Evolutionary conservation across 2,113 vertebrate species (phyloP).

Genomic region (Prolemur simus): DNA sequence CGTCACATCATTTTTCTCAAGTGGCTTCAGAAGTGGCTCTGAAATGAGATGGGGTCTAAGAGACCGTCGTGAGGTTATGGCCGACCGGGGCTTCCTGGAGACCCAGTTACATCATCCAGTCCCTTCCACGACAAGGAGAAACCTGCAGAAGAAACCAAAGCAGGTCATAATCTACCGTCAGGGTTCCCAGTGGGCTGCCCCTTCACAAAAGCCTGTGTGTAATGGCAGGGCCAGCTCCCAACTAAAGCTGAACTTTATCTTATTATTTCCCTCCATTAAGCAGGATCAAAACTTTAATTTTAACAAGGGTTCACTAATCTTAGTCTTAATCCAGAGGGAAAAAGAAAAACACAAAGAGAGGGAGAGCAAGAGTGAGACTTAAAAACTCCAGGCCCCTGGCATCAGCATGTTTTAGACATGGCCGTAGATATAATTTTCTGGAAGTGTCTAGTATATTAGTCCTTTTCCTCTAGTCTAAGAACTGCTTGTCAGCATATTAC

Average conservation of each 20-base stretch:
- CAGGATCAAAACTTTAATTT: not conserved
- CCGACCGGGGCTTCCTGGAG: not conserved
- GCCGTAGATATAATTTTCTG: not conserved
- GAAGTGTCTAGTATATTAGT: not conserved
- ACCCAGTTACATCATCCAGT: not conserved
- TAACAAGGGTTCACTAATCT: not conserved
- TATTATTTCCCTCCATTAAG: slow-evolving; percentile 70
- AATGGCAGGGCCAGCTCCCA: slow-evolving; percentile 51
- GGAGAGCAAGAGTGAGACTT: not conserved
- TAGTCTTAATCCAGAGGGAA: not conserved
- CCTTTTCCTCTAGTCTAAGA: not conserved
- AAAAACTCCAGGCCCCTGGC: not conserved
- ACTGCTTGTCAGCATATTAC: not conserved
- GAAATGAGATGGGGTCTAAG: not conserved
- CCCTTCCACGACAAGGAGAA: slow-evolving; percentile 48
- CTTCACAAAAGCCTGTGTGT: not conserved
- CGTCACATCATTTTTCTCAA: slow-evolving; percentile 71
- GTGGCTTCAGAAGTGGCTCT: not conserved
- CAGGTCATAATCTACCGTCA: slow-evolving; percentile 59
- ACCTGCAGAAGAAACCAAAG: slow-evolving; percentile 80
- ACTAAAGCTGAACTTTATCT: slow-evolving; percentile 56
- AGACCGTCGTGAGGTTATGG: not conserved
- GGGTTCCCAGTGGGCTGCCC: slow-evolving; percentile 36
- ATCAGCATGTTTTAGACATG: not conserved
- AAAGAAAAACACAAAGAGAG: not conserved